phyloP scores from a whole-genome alignment of 2,113 vertebrate species.

The Corythaeola cristata region DNA sequence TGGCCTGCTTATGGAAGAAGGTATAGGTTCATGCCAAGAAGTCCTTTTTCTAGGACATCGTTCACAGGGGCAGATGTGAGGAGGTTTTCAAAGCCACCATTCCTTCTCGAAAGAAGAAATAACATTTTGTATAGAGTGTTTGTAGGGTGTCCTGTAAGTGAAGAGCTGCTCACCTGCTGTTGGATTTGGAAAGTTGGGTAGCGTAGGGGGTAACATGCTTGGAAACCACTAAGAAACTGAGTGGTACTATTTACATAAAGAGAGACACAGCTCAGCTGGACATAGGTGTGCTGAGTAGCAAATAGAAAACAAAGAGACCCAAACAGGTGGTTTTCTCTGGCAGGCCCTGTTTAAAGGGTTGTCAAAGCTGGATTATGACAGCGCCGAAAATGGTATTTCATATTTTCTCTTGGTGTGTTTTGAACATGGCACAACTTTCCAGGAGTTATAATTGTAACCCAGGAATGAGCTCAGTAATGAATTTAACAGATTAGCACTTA shows the following conservation, averaged over 20 bases:
- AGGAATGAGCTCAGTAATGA: slow-evolving; percentile 7
- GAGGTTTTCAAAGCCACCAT: neutral
- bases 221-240: neutral
- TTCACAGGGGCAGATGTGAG: neutral
- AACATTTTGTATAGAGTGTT: neutral
- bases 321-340: neutral
- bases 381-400: slow-evolving; percentile 7
- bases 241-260: neutral
- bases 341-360: neutral
- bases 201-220: neutral
- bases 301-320: neutral
- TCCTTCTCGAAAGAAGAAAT: neutral
- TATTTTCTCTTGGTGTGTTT: slow-evolving; percentile 18
- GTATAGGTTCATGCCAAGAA: neutral
- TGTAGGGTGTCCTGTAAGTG: neutral
- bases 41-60: neutral
- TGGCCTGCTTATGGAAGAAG: neutral
- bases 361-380: neutral
- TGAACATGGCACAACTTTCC: neutral
- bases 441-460: slow-evolving; percentile 41
- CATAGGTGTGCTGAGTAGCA: neutral
- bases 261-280: neutral
- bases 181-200: neutral
- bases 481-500: slow-evolving; percentile 19
- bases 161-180: neutral